Evolutionary conservation across 2,888 invertebrate species (phyloP).

Genomic region (Hybos culiciformis): DNA sequence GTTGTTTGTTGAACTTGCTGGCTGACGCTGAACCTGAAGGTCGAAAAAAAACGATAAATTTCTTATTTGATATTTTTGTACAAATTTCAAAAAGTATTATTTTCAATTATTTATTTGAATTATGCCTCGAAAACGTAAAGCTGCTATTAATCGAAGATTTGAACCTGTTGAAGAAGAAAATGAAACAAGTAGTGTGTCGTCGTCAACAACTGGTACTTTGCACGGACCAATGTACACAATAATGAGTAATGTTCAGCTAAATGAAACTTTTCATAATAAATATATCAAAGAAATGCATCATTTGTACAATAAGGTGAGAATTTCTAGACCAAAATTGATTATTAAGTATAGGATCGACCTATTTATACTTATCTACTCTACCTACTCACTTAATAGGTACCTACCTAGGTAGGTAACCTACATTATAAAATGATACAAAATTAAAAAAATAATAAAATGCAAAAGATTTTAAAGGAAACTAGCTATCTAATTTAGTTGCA

Average conservation of each 20-base stretch:
- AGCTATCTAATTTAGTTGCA: no score
- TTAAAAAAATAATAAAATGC: no score
- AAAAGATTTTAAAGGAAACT: no score
- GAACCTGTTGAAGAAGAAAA: conserved; percentile 24
- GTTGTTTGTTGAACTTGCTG: no score
- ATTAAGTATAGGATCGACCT: no score
- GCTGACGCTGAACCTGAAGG: no score
- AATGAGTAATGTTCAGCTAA: conserved; percentile 50
- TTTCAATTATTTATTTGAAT: conserved; percentile 7
- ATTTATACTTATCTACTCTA: no score
- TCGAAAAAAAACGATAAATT: no score
- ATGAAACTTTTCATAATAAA: conserved; percentile 50
- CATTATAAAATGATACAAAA: no score
- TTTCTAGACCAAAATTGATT: no score
- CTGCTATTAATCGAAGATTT: conserved; percentile 11
- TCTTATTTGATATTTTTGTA: neutral
- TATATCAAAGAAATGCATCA: conserved; percentile 47
- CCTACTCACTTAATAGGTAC: no score
- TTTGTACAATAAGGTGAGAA: conserved; percentile 45
- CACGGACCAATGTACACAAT: conserved; percentile 33
- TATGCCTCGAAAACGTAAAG: conserved; percentile 24
- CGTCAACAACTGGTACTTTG: conserved; percentile 14
- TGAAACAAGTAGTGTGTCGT: neutral
- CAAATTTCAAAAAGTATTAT: neutral
- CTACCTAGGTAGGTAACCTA: no score